A percentile compares a stretch with the other conserved stretches of the same genome.
phyloP scores from a whole-genome alignment of 1,140 invertebrate species.

The Papilio helenus region DNA sequence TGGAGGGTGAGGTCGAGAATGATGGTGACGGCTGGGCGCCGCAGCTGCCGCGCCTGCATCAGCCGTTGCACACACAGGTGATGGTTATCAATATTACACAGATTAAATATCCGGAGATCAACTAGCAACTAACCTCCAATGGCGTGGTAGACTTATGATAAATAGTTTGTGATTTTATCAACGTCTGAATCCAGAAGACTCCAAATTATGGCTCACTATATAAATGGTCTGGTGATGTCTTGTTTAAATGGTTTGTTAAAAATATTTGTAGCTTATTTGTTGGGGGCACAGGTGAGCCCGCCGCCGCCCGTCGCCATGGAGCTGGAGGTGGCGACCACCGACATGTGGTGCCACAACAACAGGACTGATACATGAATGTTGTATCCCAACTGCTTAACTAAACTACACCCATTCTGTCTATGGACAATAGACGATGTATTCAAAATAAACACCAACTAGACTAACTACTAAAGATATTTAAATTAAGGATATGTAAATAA shows the following conservation, averaged over 20 bases:
- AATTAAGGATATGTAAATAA: not conserved
- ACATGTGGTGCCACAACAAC: constrained; percentile 72
- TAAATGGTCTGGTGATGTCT: not conserved
- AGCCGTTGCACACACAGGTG: constrained; percentile 51
- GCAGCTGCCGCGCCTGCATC: constrained; percentile 72
- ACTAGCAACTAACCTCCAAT: not conserved
- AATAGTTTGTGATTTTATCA: no score
- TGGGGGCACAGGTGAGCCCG: constrained; percentile 56
- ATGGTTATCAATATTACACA: not conserved
- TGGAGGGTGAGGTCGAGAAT: constrained; percentile 38
- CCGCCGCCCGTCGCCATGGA: constrained; percentile 76
- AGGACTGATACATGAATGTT: constrained; percentile 32
- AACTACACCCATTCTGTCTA: not conserved
- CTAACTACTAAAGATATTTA: not conserved
- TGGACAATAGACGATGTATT: not conserved
- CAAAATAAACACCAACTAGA: not conserved
- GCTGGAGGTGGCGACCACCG: constrained; percentile 73
- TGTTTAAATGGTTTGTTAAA: not conserved
- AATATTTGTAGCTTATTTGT: not conserved
- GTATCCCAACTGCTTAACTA: not conserved
- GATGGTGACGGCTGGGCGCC: constrained; percentile 47
- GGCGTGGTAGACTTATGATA: no score
- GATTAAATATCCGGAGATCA: not conserved
- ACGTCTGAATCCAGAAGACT: not conserved
- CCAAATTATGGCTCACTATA: no score